A percentile compares a stretch with the other conserved stretches of the same genome.
These are phyloP conservation scores for Hyles vespertilio DNA, from an alignment of 1,140 invertebrate genomes.

Conservation along the genomic window DNA sequence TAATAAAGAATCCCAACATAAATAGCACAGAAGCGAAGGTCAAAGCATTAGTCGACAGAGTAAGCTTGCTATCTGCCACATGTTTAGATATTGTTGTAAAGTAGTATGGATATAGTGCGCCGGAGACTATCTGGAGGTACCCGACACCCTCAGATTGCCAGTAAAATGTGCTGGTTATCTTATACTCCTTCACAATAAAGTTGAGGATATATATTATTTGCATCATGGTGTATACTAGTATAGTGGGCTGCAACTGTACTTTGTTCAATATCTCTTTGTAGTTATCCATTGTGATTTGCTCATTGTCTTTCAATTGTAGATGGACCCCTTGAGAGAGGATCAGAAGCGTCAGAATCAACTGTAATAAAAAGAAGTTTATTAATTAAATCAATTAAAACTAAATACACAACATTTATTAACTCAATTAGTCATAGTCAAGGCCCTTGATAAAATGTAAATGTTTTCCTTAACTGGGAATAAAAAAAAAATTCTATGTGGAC, in stretches of 20 bases:
- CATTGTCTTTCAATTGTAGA: slow-evolving; percentile 31
- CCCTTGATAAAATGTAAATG: no score
- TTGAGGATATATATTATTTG: slow-evolving; percentile 56
- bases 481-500: no score
- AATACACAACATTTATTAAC: no score
- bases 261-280: slow-evolving; percentile 35
- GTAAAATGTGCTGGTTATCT: slow-evolving; percentile 59
- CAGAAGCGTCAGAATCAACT: slow-evolving; percentile 50
- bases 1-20: slow-evolving; percentile 53
- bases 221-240: slow-evolving; percentile 50
- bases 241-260: slow-evolving; percentile 46
- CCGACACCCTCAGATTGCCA: slow-evolving; percentile 69
- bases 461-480: no score
- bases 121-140: slow-evolving; percentile 55
- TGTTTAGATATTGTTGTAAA: slow-evolving; percentile 63
- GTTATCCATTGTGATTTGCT: slow-evolving; percentile 35
- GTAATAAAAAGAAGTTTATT: slow-evolving; percentile 35
- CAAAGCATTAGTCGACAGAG: slow-evolving; percentile 45
- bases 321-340: slow-evolving; percentile 46
- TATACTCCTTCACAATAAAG: slow-evolving; percentile 54
- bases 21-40: slow-evolving; percentile 45
- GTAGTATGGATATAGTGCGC: slow-evolving; percentile 59
- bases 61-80: slow-evolving; percentile 44
- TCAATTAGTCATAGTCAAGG: no score
- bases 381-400: slow-evolving; percentile 10